phyloP scores from a whole-genome alignment of 2,797 vertebrate species.

The Clarias fuscus region DNA sequence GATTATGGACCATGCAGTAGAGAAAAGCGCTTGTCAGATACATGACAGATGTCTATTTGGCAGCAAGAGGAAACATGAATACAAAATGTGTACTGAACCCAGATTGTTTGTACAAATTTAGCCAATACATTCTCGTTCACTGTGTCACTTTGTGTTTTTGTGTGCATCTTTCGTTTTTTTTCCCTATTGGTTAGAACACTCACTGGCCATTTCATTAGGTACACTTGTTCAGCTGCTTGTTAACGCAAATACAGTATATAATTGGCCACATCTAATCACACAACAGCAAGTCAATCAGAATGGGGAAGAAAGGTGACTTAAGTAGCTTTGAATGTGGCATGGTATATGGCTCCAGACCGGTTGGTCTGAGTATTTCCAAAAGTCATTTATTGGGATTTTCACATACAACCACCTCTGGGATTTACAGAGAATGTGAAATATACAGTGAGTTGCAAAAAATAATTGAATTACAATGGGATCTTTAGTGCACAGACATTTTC shows the following conservation, averaged over 20 bases:
- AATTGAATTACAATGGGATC: too few relatives aligned
- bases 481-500: too few relatives aligned
- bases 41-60: slow-evolving; percentile 20
- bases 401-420: too few relatives aligned
- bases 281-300: too few relatives aligned
- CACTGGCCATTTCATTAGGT: neutral
- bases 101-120: slow-evolving; percentile 1
- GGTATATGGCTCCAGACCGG: too few relatives aligned
- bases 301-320: too few relatives aligned
- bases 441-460: too few relatives aligned
- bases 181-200: neutral
- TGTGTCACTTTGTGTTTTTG: neutral
- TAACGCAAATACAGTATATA: neutral
- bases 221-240: neutral
- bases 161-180: neutral
- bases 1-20: neutral
- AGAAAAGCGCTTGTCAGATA: slow-evolving; percentile 28
- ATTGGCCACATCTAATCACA: too few relatives aligned
- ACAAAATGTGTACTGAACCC: neutral
- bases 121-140: neutral
- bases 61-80: slow-evolving; percentile 4
- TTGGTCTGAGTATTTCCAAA: too few relatives aligned
- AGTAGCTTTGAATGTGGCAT: too few relatives aligned
- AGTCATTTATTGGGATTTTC: too few relatives aligned
- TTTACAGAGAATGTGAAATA: too few relatives aligned